phyloP scores from a whole-genome alignment of 2,797 vertebrate genomes.

The Paedocypris micromegethes region DNA sequence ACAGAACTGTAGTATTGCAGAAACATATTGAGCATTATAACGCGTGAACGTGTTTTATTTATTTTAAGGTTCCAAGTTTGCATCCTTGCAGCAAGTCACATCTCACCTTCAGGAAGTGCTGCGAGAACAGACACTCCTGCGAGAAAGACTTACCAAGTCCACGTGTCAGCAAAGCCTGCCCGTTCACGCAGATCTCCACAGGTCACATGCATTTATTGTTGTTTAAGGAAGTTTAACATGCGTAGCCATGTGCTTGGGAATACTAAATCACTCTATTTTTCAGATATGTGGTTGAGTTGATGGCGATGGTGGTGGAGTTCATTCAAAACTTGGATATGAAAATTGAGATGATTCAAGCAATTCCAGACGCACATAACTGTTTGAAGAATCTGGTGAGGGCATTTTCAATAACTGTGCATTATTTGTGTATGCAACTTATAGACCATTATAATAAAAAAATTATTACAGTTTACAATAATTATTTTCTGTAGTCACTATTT shows the following conservation, averaged over 20 bases:
- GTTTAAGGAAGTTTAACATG: too few relatives aligned
- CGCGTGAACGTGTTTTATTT: slow-evolving; percentile 4
- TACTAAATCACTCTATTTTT: slow-evolving; percentile 5
- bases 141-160: slow-evolving; percentile 75
- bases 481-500: too few relatives aligned
- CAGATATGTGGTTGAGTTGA: slow-evolving; percentile 62
- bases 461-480: too few relatives aligned
- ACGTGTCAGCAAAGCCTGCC: slow-evolving; percentile 75
- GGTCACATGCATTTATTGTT: slow-evolving; percentile 56
- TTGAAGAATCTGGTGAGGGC: slow-evolving; percentile 59
- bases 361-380: slow-evolving; percentile 36
- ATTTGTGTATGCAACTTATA: background rate
- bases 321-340: slow-evolving; percentile 63
- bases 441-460: too few relatives aligned
- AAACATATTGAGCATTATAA: too few relatives aligned
- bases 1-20: too few relatives aligned
- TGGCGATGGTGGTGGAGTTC: slow-evolving; percentile 60
- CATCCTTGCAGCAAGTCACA: slow-evolving; percentile 72
- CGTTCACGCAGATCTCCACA: slow-evolving; percentile 76
- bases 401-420: background rate
- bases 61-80: slow-evolving; percentile 65
- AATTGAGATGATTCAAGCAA: slow-evolving; percentile 44
- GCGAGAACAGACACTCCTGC: slow-evolving; percentile 71
- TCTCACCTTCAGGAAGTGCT: slow-evolving; percentile 77
- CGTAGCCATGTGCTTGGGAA: too few relatives aligned